Base-by-base conservation (phyloP, 1,140 invertebrate species). In the Drosophila azteca region DNA sequence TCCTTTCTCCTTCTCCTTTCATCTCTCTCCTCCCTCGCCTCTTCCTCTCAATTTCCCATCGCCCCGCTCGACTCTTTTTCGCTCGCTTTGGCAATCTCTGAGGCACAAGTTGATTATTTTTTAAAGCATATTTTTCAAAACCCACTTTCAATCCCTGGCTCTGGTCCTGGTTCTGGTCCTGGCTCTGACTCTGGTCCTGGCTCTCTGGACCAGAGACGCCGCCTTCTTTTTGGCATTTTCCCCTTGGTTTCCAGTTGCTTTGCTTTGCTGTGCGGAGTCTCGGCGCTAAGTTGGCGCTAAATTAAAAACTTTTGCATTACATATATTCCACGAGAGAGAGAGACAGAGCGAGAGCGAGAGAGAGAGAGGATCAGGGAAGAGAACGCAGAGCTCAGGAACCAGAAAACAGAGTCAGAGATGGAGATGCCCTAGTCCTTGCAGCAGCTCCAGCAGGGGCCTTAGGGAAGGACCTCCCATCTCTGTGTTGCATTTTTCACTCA, bases 221-320 rank as follows among this genome's bases (percentile, higher is more conserved):
- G 49, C n/a, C 31, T 20, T 15, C 11, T 52, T 45, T 52, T 59
- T 59, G 59, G 65, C 66, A 67, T 85, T 81, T 75, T 78, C 49
- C 71, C 78, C 24, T 26, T 26, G 24, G 24, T 26, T 82, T 81
- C 54, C 82, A 88, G 83, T 79, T 87, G 81, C 81, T 84, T 83
- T 83, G 65, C 79, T 64, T 76, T 84, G 65, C 17, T 20, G 73
- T 58, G 11, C 54, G 35, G 71, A 84, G 81, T 84, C 81, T 77
- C 81, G 70, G 77, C 70, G 84, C 79, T 87, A 88, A 88, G 83
- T 88, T 88, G 79, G 83, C 83, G 83, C 83, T 88, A 88, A 88
- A 88, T 88, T 88, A 88, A 88, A 88, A 88, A 89, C 72, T 89
- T 89, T 88, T 65, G 75, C 79, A 76, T 83, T 88, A 77, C 83